These are phyloP conservation scores for Leptinotarsa tumamoca DNA, from an alignment of 2,888 invertebrate species.

Conservation along the genomic window DNA sequence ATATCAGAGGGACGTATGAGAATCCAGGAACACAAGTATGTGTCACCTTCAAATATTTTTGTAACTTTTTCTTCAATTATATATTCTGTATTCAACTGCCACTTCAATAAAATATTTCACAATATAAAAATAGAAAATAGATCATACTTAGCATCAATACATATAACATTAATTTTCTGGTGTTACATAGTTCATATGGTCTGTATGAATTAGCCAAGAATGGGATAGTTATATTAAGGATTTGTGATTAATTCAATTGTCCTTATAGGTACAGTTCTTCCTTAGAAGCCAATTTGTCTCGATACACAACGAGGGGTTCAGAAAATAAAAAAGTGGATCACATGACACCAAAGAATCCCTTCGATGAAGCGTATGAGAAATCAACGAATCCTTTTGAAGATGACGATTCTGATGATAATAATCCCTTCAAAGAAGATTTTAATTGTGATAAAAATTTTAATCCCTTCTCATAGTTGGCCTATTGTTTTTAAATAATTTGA, in stretches of 20 bases:
- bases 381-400: constrained; percentile 75
- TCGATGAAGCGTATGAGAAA: constrained; percentile 71
- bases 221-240: not conserved
- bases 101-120: too few relatives aligned
- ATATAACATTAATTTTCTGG: too few relatives aligned
- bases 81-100: too few relatives aligned
- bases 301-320: constrained; percentile 45
- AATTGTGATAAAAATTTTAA: constrained; percentile 82
- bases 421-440: constrained; percentile 73
- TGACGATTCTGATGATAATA: constrained; percentile 67
- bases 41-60: too few relatives aligned
- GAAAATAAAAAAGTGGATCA: constrained; percentile 50
- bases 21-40: constrained; percentile 49
- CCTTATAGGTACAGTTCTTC: constrained; percentile 70
- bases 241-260: not conserved
- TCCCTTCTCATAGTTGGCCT: constrained; percentile 69
- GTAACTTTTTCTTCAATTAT: too few relatives aligned
- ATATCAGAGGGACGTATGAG: constrained; percentile 73
- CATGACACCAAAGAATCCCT: constrained; percentile 63
- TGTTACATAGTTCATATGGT: too few relatives aligned
- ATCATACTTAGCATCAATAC: too few relatives aligned
- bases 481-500: too few relatives aligned
- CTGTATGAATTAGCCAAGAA: too few relatives aligned
- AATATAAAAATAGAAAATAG: too few relatives aligned
- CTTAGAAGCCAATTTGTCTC: constrained; percentile 72